A percentile compares a stretch with the other conserved stretches of the same genome.
Conservation (phyloP, 2,888 invertebrate genomes). For the Tinea semifulvella region DNA sequence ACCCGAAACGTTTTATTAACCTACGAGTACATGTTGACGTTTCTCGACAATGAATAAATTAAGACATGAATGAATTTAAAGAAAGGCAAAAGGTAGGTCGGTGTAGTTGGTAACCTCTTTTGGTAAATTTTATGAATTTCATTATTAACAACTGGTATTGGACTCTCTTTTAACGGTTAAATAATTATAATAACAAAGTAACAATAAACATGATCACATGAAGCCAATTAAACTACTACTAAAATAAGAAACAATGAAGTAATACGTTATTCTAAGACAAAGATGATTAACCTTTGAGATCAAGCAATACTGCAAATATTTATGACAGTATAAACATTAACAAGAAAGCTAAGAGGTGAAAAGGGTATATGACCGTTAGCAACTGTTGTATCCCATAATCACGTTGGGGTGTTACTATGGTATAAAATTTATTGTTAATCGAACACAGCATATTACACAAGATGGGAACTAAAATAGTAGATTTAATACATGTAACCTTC, state of each 20-base stretch:
- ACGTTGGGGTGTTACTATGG: not conserved
- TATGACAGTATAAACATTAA: constrained; percentile 5
- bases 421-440: not conserved
- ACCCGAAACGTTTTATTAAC: not conserved
- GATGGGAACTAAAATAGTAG: not conserved
- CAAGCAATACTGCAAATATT: constrained; percentile 4
- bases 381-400: not conserved
- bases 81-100: too few species aligned
- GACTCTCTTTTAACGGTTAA: too few species aligned
- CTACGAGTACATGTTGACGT: too few species aligned
- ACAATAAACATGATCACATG: too few species aligned
- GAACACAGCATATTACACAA: not conserved
- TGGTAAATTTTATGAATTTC: too few species aligned
- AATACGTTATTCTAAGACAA: not conserved
- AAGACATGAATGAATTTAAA: too few species aligned
- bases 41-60: too few species aligned
- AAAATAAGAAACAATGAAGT: constrained; percentile 4
- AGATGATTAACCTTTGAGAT: constrained; percentile 1
- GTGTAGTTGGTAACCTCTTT: too few species aligned
- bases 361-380: not conserved
- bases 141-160: too few species aligned
- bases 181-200: too few species aligned
- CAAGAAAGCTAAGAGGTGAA: constrained; percentile 4
- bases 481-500: not conserved
- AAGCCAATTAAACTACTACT: too few species aligned